Evolutionary conservation across 92 coral and sea anemone species (phyloP).

Genomic region (Nematostella vectensis): DNA sequence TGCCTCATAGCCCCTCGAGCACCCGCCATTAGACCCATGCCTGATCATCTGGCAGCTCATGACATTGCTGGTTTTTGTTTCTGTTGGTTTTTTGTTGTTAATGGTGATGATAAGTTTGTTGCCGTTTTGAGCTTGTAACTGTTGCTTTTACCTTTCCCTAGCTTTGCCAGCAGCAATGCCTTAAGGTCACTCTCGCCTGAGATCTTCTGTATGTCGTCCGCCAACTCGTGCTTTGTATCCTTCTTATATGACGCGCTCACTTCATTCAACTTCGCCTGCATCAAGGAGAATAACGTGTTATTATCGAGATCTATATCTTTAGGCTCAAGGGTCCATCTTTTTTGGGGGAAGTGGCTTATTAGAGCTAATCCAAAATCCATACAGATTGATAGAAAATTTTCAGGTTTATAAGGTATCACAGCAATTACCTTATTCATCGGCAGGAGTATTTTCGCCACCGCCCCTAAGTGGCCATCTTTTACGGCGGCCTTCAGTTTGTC

Average conservation of each 20-base stretch:
- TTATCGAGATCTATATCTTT: neutral
- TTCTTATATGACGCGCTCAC: conserved; percentile 58
- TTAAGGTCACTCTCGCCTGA: conserved; percentile 68
- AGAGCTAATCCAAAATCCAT: too few relatives aligned
- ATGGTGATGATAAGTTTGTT: too few relatives aligned
- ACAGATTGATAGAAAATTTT: too few relatives aligned
- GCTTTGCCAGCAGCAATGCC: conserved; percentile 46
- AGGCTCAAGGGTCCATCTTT: neutral
- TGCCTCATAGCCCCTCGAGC: too few relatives aligned
- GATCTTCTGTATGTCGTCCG: conserved; percentile 60
- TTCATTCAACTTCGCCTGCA: conserved; percentile 51
- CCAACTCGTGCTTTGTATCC: conserved; percentile 44
- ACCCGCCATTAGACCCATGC: too few relatives aligned
- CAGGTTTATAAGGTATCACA: too few relatives aligned
- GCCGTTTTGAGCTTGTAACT: too few relatives aligned
- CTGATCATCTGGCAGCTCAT: too few relatives aligned
- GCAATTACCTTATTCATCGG: conserved; percentile 59
- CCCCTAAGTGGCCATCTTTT: conserved; percentile 53
- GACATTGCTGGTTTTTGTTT: too few relatives aligned
- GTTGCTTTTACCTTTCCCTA: conserved; percentile 47
- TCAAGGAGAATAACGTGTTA: neutral
- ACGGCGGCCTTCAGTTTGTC: conserved; percentile 62
- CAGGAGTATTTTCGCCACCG: conserved; percentile 61
- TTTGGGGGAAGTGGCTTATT: neutral
- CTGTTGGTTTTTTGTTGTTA: too few relatives aligned